These are phyloP conservation scores for Ceraclea dissimilis DNA, from an alignment of 2,888 invertebrate species.

Conservation along the genomic window DNA sequence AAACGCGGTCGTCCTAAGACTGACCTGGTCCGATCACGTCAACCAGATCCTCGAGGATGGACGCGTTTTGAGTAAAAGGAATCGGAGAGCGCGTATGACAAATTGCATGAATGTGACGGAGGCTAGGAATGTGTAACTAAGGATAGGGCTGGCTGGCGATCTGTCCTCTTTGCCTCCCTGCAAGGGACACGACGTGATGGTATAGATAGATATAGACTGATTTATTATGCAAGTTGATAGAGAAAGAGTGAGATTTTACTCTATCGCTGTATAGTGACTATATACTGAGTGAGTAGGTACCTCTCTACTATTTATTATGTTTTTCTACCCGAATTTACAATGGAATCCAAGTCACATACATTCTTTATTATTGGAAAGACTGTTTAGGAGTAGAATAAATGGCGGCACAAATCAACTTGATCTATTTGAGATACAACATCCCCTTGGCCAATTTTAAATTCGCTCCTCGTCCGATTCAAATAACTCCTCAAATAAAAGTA, in stretches of 20 bases:
- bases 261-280: too few species aligned
- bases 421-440: constrained; percentile 19
- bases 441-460: constrained; percentile 17
- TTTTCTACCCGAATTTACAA: too few species aligned
- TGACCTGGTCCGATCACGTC: not conserved
- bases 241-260: too few species aligned
- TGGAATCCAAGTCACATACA: too few species aligned
- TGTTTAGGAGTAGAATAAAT: too few species aligned
- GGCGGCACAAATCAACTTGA: constrained; percentile 20
- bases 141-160: not conserved
- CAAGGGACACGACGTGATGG: not conserved
- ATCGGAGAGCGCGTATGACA: not conserved
- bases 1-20: too few species aligned
- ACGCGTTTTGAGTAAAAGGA: not conserved
- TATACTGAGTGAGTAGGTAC: not conserved
- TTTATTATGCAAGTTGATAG: too few species aligned
- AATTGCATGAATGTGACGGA: not conserved
- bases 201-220: constrained; percentile 2
- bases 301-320: not conserved
- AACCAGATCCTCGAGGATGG: not conserved
- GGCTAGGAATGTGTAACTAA: not conserved
- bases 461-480: constrained; percentile 17
- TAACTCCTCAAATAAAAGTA: constrained; percentile 21
- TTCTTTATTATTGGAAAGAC: too few species aligned
- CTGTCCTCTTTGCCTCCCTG: not conserved